Conservation (phyloP, 2,113 vertebrate species). For the Prochilodus magdalenae region DNA sequence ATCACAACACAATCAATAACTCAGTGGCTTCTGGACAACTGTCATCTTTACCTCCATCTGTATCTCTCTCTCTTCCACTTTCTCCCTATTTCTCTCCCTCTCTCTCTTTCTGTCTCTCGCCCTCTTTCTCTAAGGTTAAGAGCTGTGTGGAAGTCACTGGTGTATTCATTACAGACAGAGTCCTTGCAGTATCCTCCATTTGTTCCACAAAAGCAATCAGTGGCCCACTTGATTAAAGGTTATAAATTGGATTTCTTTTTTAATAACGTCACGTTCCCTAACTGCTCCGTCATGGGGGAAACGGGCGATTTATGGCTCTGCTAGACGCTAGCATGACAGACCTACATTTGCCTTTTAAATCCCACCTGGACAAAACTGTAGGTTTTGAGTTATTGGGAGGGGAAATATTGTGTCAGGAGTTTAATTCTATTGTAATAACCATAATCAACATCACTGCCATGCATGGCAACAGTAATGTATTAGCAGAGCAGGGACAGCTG, state of each 20-base stretch:
- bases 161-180: conserved; percentile 44
- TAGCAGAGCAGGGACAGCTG: background rate
- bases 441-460: conserved; percentile 45
- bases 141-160: conserved; percentile 38
- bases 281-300: conserved; percentile 46
- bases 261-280: conserved; percentile 50
- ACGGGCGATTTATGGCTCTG: conserved; percentile 48
- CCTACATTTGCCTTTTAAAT: conserved; percentile 38
- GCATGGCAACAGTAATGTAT: background rate
- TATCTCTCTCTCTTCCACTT: background rate
- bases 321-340: conserved; percentile 21
- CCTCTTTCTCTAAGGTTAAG: background rate
- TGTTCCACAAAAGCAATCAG: conserved; percentile 56
- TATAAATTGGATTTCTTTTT: conserved; percentile 62
- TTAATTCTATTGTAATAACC: conserved; percentile 42
- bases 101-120: background rate
- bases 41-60: no score
- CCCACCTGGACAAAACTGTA: conserved; percentile 34
- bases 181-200: conserved; percentile 56
- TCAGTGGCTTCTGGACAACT: no score
- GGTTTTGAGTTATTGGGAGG: conserved; percentile 41
- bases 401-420: conserved; percentile 43
- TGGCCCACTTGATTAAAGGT: conserved; percentile 57
- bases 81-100: background rate
- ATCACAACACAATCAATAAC: no score